A percentile compares a stretch with the other conserved stretches of the same genome.
Evolutionary conservation across 2,113 vertebrate genomes (phyloP).

Genomic region (Nematolebias whitei): DNA sequence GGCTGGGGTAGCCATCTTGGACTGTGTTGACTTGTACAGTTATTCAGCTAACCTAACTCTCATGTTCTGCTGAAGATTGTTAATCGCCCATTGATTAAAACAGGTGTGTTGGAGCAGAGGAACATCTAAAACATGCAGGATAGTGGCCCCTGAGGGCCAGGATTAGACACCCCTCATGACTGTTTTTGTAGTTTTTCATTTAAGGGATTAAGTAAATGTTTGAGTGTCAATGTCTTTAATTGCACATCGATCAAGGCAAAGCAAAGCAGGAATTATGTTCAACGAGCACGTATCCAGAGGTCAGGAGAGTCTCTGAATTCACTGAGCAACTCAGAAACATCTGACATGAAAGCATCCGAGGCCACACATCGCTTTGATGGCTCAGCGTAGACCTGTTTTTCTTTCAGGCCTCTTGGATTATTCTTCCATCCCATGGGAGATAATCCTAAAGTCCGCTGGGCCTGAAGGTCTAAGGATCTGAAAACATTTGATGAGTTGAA

Average conservation of each 20-base stretch:
- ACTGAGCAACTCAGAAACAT: slow-evolving; percentile 33
- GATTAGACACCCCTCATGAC: too few relatives aligned
- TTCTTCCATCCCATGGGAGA: slow-evolving; percentile 45
- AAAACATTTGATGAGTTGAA: slow-evolving; percentile 48
- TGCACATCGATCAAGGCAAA: neutral
- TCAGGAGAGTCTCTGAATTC: slow-evolving; percentile 16
- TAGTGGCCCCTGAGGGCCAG: too few relatives aligned
- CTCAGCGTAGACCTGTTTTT: slow-evolving; percentile 55
- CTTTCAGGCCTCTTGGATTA: slow-evolving; percentile 46
- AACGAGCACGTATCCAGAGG: slow-evolving; percentile 3
- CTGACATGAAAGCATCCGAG: slow-evolving; percentile 39
- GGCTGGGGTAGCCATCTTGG: too few relatives aligned
- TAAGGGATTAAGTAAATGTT: neutral
- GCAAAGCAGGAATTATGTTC: neutral
- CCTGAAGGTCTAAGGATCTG: slow-evolving; percentile 26
- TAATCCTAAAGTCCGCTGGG: slow-evolving; percentile 6
- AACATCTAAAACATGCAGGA: too few relatives aligned
- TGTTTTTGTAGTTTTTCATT: too few relatives aligned
- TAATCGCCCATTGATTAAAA: too few relatives aligned
- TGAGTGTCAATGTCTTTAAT: neutral
- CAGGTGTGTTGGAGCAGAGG: too few relatives aligned
- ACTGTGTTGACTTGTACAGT: too few relatives aligned
- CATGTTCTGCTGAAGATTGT: too few relatives aligned
- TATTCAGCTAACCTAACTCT: too few relatives aligned
- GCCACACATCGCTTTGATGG: slow-evolving; percentile 10